Evolutionary conservation across 2,113 vertebrate species (phyloP), one percentile per base, ranked within the genome.

Genomic region (Galbula dea): DNA sequence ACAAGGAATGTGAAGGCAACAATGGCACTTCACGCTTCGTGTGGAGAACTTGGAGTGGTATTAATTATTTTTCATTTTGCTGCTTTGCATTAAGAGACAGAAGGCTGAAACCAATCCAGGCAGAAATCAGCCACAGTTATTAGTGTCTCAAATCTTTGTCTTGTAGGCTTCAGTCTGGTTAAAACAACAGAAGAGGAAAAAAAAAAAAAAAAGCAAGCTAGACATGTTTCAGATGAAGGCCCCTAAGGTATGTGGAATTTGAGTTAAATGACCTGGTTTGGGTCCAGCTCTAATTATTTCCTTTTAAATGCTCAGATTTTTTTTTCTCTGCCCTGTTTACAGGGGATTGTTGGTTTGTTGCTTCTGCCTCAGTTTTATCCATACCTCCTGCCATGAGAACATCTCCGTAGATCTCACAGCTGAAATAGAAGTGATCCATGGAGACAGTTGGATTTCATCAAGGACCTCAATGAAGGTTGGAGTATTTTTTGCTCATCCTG

Each of bases 41-140:
- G 21, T 26, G 78, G 71, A 65, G 74, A 61, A n/a, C 73, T 83
- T 30, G 17, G 89, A 94, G 55, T 94, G 92, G 84, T 93, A 90
- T 73, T 94, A 76, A 90, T 95, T 94, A 95, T 72, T 89, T 88
- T 79, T 89, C 58, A 2, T 89, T 93, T 88, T 89, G 74, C 78
- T 94, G 89, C 48, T 93, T 89, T 72, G 58, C 66, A 43, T 76
- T 71, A 76, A 86, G 61, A 93, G 83, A 94, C 81, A 86, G 71
- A 79, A 62, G 46, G 74, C 71, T 95, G 89, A 96, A 96, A 93
- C 52, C 55, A 78, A 87, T 92, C 92, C 90, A 96, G 83, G 84
- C 90, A 96, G 71, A 88, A 92, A 96, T 92, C 83, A 95, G 74
- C 80, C 58, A 76, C 77, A 92, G 77, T 90, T 95, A 94, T 92